phyloP scores from a whole-genome alignment of 2,113 vertebrate species.

The Calonectris borealis region DNA sequence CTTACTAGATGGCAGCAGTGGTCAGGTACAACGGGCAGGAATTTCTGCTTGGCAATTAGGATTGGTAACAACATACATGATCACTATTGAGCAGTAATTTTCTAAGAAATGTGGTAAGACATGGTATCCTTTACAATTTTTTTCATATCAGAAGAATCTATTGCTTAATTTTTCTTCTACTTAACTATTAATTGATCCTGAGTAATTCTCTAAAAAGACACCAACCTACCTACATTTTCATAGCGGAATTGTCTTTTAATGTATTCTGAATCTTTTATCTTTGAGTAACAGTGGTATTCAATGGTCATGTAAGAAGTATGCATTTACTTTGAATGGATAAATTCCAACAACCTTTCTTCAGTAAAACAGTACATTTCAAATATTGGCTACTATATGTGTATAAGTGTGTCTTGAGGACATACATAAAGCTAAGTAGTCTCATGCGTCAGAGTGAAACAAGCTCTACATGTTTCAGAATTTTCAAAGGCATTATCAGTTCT shows the following conservation, averaged over 20 bases:
- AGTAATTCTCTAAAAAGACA: neutral
- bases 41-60: neutral
- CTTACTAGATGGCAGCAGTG: neutral
- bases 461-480: neutral
- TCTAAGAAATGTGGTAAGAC: neutral
- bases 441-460: neutral
- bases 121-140: neutral
- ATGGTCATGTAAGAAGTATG: neutral
- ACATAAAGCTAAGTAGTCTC: neutral
- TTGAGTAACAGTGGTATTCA: neutral
- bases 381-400: neutral
- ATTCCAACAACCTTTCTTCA: neutral
- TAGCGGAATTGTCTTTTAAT: neutral
- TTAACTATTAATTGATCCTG: neutral
- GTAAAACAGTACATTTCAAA: neutral
- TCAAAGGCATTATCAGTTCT: neutral
- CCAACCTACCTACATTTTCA: neutral
- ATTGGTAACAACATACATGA: neutral
- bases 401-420: neutral
- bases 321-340: neutral
- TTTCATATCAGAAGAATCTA: neutral
- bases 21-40: neutral
- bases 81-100: neutral
- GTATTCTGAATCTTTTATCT: neutral
- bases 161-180: neutral